phyloP scores from a whole-genome alignment of 2,888 invertebrate species.

The Cantharis lateralis region DNA sequence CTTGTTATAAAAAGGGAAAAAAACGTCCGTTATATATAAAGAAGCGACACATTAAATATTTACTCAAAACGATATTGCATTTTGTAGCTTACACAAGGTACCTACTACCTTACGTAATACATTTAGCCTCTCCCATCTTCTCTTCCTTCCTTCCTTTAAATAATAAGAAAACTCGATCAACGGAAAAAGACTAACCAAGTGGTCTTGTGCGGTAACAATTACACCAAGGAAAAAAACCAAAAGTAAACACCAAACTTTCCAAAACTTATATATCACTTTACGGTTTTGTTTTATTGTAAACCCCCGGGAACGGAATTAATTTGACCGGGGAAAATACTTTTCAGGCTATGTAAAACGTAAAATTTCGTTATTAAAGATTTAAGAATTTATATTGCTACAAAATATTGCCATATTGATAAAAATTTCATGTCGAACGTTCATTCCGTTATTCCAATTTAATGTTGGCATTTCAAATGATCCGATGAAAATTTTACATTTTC shows the following conservation, averaged over 20 bases:
- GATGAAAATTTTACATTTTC: neutral
- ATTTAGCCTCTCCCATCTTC: neutral
- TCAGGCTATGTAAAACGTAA: neutral
- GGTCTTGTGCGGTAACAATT: neutral
- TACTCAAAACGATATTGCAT: conserved; percentile 13
- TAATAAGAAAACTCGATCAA: neutral
- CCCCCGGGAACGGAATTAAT: conserved; percentile 1
- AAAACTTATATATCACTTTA: conserved; percentile 2
- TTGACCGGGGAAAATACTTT: neutral
- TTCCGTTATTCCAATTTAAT: neutral
- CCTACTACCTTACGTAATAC: neutral
- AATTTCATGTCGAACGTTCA: neutral
- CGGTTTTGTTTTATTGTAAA: neutral
- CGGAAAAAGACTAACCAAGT: neutral
- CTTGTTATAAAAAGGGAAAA: neutral
- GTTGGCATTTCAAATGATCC: neutral
- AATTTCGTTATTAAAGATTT: neutral
- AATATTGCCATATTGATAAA: neutral
- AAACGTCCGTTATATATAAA: conserved; percentile 6
- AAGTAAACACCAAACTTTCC: neutral
- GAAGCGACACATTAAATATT: conserved; percentile 14
- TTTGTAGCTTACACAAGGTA: conserved; percentile 4
- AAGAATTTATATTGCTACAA: neutral
- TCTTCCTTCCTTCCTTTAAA: neutral
- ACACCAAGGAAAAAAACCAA: neutral